Percentiles rank a stretch among this genome's conserved stretches.
These are phyloP conservation scores for Rousettus madagascariensis DNA, from an alignment of 2,797 vertebrate species.

Conservation along the genomic window DNA sequence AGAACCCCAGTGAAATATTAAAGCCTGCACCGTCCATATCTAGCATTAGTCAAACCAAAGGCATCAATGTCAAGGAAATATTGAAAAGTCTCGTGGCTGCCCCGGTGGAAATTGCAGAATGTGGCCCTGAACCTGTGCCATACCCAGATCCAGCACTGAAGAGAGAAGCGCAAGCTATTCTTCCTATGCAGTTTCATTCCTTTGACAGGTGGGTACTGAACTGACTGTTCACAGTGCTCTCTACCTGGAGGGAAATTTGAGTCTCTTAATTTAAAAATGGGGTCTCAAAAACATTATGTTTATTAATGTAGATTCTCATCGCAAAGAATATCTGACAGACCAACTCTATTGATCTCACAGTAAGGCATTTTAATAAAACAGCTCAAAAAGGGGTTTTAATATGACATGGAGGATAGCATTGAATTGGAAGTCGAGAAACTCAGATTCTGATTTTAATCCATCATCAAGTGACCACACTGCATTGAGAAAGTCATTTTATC, in stretches of 20 bases:
- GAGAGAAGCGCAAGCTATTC: constrained; percentile 92
- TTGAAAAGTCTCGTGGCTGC: constrained; percentile 96
- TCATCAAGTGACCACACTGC: not conserved
- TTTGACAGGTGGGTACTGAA: constrained; percentile 93
- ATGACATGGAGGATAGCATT: not conserved
- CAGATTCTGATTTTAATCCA: not conserved
- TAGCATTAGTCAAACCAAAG: constrained; percentile 93
- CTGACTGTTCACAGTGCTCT: constrained; percentile 54
- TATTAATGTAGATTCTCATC: constrained; percentile 1
- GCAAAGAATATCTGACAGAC: not conserved
- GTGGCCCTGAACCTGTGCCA: constrained; percentile 90
- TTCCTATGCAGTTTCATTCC: constrained; percentile 97
- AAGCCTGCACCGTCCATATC: constrained; percentile 90
- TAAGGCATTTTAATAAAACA: not conserved
- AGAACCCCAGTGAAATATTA: constrained; percentile 87
- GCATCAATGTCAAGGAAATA: constrained; percentile 97
- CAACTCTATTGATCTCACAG: not conserved
- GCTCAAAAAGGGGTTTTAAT: not conserved
- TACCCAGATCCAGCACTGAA: constrained; percentile 92
- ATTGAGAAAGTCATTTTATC: not conserved
- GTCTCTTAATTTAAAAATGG: constrained; percentile 15
- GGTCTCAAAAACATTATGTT: not conserved
- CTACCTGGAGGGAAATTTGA: not conserved
- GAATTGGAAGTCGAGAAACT: not conserved
- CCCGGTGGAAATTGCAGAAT: constrained; percentile 91